Percentiles rank a stretch among this genome's conserved stretches.
Evolutionary conservation across 2,888 invertebrate species (phyloP).

Genomic region (Pantelozetes paolii): DNA sequence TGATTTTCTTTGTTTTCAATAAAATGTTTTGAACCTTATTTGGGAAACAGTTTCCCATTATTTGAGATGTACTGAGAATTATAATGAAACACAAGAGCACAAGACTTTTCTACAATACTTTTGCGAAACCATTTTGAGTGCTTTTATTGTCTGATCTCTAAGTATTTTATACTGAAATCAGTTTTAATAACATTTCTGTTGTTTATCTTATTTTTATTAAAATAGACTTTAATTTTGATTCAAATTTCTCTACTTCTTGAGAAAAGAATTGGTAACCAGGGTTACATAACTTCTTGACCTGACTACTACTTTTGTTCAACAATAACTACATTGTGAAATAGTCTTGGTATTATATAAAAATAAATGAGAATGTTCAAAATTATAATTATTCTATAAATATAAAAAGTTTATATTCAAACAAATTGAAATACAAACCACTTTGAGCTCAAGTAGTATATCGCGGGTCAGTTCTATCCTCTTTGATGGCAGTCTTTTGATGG

Average conservation of each 20-base stretch:
- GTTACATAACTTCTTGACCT: no score
- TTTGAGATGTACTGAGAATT: not conserved
- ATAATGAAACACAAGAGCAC: not conserved
- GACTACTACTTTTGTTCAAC: no score
- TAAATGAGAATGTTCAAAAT: no score
- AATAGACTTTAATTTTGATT: no score
- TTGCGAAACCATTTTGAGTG: not conserved
- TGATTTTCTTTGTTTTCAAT: not conserved
- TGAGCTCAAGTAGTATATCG: slow-evolving; percentile 49
- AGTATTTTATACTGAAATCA: not conserved
- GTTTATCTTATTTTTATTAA: no score
- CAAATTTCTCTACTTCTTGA: no score
- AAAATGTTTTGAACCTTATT: not conserved
- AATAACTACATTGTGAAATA: no score
- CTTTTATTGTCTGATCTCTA: not conserved
- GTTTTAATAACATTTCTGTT: not conserved
- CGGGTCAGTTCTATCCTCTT: slow-evolving; percentile 48
- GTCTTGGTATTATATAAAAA: no score
- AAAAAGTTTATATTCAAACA: no score
- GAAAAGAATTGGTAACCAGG: no score
- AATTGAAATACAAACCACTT: slow-evolving; percentile 49
- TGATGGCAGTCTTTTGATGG: slow-evolving; percentile 47
- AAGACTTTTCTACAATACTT: not conserved
- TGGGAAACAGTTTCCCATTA: not conserved
- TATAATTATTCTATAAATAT: no score